Evolutionary conservation across 2,797 vertebrate species (phyloP).

Genomic region (Bradypus variegatus): DNA sequence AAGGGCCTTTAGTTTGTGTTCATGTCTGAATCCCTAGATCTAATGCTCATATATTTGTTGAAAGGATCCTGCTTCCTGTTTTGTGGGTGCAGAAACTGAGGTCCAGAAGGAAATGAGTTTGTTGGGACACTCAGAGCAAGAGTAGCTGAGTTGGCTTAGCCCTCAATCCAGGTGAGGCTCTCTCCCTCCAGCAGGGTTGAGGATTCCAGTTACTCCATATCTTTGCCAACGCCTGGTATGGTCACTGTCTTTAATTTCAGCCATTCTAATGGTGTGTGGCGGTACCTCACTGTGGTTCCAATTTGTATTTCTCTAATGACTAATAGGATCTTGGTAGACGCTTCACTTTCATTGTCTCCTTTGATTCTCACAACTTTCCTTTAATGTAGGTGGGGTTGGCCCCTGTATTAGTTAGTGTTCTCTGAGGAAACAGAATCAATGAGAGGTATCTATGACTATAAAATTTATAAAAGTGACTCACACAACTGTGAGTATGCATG

Average conservation of each 20-base stretch:
- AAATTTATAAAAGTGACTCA: no score
- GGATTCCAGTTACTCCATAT: accelerated
- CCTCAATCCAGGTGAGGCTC: no score
- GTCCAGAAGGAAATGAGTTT: background rate
- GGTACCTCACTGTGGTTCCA: accelerated
- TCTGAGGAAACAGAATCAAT: no score
- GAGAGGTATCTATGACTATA: no score
- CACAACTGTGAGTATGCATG: no score
- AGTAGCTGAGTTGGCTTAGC: background rate
- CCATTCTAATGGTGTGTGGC: accelerated
- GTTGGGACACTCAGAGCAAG: background rate
- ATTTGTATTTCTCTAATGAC: background rate
- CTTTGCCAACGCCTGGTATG: accelerated
- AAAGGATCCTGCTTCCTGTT: background rate
- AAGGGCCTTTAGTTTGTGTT: background rate
- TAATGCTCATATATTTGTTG: background rate
- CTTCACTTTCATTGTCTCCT: background rate
- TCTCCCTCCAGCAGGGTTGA: accelerated
- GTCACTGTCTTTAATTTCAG: accelerated
- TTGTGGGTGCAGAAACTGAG: background rate
- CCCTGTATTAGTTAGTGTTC: no score
- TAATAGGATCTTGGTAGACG: background rate
- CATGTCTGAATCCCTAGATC: background rate
- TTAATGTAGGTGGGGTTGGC: background rate
- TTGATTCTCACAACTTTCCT: background rate